Conservation (phyloP, 2,113 vertebrate species). For the Anguilla rostrata region DNA sequence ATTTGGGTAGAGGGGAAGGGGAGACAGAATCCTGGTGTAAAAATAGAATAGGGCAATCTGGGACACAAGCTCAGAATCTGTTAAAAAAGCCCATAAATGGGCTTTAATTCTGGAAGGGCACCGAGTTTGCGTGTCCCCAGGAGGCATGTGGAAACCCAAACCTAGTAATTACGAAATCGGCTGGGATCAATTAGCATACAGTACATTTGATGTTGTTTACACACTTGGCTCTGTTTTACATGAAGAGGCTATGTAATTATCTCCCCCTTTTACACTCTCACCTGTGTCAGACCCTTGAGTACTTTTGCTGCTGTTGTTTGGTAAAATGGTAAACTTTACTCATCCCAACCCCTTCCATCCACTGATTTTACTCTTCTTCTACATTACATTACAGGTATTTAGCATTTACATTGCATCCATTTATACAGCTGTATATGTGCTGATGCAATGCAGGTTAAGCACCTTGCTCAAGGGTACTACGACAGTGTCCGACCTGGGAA, state of each 20-base stretch:
- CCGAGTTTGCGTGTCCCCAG: neutral
- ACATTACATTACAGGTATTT: too few relatives aligned
- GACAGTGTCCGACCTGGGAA: too few relatives aligned
- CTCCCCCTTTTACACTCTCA: too few relatives aligned
- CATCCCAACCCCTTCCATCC: too few relatives aligned
- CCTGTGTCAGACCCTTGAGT: too few relatives aligned
- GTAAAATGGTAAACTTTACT: too few relatives aligned
- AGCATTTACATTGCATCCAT: too few relatives aligned
- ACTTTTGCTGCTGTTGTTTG: too few relatives aligned
- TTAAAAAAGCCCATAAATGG: neutral
- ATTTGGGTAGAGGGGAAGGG: neutral
- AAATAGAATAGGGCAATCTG: neutral
- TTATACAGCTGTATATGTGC: too few relatives aligned
- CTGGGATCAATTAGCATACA: neutral
- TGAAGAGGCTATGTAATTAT: neutral
- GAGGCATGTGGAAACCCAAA: neutral
- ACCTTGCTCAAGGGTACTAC: too few relatives aligned
- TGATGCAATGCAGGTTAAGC: too few relatives aligned
- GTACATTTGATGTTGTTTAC: neutral
- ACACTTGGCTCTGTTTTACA: neutral
- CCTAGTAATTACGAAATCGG: neutral
- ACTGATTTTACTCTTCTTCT: too few relatives aligned
- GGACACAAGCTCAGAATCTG: slow-evolving; percentile 7
- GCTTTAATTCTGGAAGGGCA: neutral
- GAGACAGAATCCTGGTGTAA: neutral